These are phyloP conservation scores for Meriones psammophilus DNA, from an alignment of 2,797 vertebrate species.

Conservation along the genomic window DNA sequence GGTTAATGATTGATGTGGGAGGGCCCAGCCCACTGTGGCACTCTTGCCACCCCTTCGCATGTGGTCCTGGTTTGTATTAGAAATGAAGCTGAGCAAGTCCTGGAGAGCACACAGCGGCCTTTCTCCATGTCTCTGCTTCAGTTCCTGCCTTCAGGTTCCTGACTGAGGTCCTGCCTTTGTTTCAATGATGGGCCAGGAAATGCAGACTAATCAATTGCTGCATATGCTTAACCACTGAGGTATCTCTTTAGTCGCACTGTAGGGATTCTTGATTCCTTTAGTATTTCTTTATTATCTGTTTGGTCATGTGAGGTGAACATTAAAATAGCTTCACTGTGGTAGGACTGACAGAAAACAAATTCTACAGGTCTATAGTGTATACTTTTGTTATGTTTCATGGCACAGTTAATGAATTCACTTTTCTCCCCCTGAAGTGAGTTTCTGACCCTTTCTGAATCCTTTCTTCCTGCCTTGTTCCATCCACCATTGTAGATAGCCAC, in stretches of 20 bases:
- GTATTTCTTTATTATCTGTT: conserved; percentile 5
- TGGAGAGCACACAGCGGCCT: not conserved
- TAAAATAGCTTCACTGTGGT: not conserved
- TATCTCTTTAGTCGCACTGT: not conserved
- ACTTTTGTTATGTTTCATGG: not conserved
- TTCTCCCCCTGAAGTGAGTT: not conserved
- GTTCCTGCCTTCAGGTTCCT: not conserved
- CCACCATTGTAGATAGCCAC: not conserved
- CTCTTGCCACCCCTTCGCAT: not conserved
- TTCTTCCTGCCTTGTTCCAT: accelerated
- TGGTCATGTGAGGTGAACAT: not conserved
- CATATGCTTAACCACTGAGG: not conserved
- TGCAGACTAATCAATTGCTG: not conserved
- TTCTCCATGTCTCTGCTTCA: not conserved
- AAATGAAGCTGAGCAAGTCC: not conserved
- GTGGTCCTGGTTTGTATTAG: not conserved
- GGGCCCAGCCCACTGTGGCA: not conserved
- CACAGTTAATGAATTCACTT: not conserved
- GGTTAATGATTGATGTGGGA: not conserved
- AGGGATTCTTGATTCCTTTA: conserved; percentile 26
- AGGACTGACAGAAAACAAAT: not conserved
- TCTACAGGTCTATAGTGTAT: not conserved
- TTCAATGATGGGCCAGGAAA: not conserved
- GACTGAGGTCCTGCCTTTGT: not conserved
- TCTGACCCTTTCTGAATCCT: not conserved